Evolutionary conservation across 1,140 invertebrate species (phyloP), one percentile per base, ranked within the genome.

Genomic region (Lucilia cuprina): DNA sequence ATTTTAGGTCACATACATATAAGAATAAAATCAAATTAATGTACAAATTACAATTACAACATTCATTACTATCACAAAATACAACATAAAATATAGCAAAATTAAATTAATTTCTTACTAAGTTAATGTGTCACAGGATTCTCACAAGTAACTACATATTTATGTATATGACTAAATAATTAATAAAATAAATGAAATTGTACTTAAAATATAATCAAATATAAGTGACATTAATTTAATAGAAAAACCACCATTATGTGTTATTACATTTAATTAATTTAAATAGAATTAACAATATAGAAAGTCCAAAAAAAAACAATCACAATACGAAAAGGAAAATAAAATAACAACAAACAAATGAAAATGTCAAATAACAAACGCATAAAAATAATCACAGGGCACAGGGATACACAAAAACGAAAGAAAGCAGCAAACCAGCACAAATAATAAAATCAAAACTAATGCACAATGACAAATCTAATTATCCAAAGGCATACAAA

Each of bases 391-490:
- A 60, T 60, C 55, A 60, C 55, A 14, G n/a, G 14, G 55, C n/a
- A 60, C 55, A 4, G 5, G 5, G 3, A 0, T 17, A 14, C n/a
- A 60, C 13, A 17, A 12, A 55, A 17, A 55, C 4, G 12, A 55
- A 12, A 0, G 14, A n/a, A n/a, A 60, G 55, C 55, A 60, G 50
- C n/a, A 17, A 60, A n/a, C 5, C n/a, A 17, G 50, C 55, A 60
- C 50, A 77, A 41, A 19, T 41, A 78, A 41, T 41, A 78, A 75
- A 34, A 78, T 78, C 75, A 78, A n/a, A 35, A 78, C 75, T 78
- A 78, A 78, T 78, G 75, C 75, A 78, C 75, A 78, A 78, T 78
- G 75, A 78, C 75, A 78, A 78, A 78, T 78, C 75, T 78, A 78
- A 78, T 78, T 78, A 78, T 78, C 75, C 75, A 41, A 75, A 75